These are phyloP conservation scores for Urocolius indicus DNA, from an alignment of 2,113 vertebrate genomes.

Conservation along the genomic window DNA sequence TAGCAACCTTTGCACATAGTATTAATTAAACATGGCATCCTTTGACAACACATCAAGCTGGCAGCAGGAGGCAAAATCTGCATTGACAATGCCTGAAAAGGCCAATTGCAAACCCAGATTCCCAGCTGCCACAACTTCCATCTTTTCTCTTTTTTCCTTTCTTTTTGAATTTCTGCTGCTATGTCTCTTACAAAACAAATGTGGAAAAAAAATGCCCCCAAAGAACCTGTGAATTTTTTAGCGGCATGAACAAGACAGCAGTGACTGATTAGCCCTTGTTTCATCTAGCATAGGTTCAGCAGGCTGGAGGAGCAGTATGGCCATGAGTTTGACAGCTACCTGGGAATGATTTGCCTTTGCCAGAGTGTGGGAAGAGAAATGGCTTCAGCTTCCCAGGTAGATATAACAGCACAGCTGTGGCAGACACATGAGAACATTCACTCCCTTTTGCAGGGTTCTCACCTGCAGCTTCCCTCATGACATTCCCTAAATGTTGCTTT, in stretches of 20 bases:
- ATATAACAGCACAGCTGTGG: too few relatives aligned
- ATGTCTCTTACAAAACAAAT: not conserved
- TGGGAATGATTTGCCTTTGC: not conserved
- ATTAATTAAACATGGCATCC: constrained; percentile 46
- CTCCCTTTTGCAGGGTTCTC: not conserved
- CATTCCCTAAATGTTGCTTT: not conserved
- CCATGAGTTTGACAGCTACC: not conserved
- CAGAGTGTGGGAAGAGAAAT: not conserved
- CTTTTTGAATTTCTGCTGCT: not conserved
- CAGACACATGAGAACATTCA: not conserved
- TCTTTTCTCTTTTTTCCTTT: accelerated
- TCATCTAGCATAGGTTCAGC: not conserved
- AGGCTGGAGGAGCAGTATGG: not conserved
- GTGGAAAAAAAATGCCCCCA: accelerated
- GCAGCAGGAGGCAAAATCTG: not conserved
- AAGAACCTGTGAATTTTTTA: not conserved
- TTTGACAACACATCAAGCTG: not conserved
- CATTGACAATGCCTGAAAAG: not conserved
- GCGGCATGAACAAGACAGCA: not conserved
- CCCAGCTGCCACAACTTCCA: not conserved
- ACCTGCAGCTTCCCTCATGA: not conserved
- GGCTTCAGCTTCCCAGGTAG: not conserved
- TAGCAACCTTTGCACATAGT: not conserved
- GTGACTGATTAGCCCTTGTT: not conserved
- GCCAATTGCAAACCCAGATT: not conserved